Conservation (phyloP, 53 echinoderm and acorn worm genomes). For the Pentamera pediparva region DNA sequence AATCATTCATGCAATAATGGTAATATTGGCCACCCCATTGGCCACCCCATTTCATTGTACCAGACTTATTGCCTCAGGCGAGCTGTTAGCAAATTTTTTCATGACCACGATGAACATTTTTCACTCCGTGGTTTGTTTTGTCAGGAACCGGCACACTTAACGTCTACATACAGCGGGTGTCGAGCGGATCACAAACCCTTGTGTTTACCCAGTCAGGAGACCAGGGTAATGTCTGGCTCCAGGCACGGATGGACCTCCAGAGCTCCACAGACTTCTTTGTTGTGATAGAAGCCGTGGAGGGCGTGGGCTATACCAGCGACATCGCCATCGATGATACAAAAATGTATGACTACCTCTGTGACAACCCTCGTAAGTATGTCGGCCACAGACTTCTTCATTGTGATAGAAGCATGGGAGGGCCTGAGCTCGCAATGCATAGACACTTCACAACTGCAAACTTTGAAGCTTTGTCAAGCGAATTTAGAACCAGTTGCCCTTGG, state of each 20-base stretch:
- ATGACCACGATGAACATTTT: too few relatives aligned
- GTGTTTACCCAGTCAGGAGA: slow-evolving; percentile 42
- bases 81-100: too few relatives aligned
- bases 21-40: too few relatives aligned
- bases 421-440: too few relatives aligned
- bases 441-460: too few relatives aligned
- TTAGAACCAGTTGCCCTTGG: too few relatives aligned
- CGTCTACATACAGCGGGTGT: background rate
- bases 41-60: too few relatives aligned
- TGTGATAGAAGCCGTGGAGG: slow-evolving; percentile 32
- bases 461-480: too few relatives aligned
- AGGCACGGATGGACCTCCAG: slow-evolving; percentile 33
- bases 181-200: slow-evolving; percentile 14
- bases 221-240: slow-evolving; percentile 59
- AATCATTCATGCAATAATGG: too few relatives aligned
- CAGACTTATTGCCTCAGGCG: too few relatives aligned
- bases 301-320: slow-evolving; percentile 28
- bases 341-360: background rate
- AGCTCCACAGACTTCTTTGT: slow-evolving; percentile 22
- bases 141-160: slow-evolving; percentile 32
- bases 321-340: slow-evolving; percentile 77
- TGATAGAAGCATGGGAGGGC: slow-evolving; percentile 26
- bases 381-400: background rate
- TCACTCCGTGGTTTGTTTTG: background rate
- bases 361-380: slow-evolving; percentile 12